Evolutionary conservation across 2,888 invertebrate genomes (phyloP), one percentile per base, ranked within the genome.

Genomic region (Brachynemurus nebulosus): DNA sequence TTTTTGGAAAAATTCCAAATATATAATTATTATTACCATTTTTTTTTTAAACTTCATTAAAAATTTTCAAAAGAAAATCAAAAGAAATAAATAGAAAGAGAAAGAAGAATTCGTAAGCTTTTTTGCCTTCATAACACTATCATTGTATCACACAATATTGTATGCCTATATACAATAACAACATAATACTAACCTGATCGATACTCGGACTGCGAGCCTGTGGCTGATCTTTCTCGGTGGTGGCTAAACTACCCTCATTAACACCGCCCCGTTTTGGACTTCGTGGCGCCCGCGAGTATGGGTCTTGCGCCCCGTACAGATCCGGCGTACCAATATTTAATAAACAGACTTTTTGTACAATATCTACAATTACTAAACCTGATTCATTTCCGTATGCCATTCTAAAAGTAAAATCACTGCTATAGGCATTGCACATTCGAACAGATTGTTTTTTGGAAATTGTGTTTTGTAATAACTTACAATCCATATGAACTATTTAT

Each of bases 361-460:
- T 81, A 73, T 97, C 97, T 61, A 93, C 80, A 67, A 97, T 82
- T 63, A 91, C 92, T 64, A 97, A 73, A 57, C 96, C 95, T 57
- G 86, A 83, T 69, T 96, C 95, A 64, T 91, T 95, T 58, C 96
- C 96, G 72, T 93, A 96, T 59, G 93, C 90, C 81, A 97, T 78
- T 63, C 96, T 96, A 19, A 23, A n/a, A 30, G n/a, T 30, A n/a
- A n/a, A n/a, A n/a, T 11, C 30, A 30, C 14, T 3, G 7, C n/a
- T 30, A 7, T 4, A 30, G 30, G 30, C 2, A n/a, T n/a, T n/a
- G n/a, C n/a, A n/a, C n/a, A n/a, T n/a, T n/a, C n/a, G n/a, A n/a
- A n/a, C n/a, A n/a, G n/a, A n/a, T n/a, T n/a, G n/a, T n/a, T n/a
- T n/a, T n/a, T n/a, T 30, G 2, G 30, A n/a, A 2, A 27, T 27